Conservation (phyloP, 2,113 vertebrate genomes). For the Podarcis raffonei region DNA sequence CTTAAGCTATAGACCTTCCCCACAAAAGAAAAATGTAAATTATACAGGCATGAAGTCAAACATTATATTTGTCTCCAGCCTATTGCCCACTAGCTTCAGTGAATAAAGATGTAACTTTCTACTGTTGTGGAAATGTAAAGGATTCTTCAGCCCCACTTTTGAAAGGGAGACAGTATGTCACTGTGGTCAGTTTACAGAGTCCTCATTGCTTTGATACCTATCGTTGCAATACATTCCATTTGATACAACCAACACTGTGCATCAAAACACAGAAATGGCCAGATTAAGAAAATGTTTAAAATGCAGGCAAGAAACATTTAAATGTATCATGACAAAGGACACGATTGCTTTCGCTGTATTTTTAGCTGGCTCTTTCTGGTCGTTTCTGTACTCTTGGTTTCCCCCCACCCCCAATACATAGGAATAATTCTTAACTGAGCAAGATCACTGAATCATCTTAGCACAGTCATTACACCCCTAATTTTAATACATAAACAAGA, state of each 20-base stretch:
- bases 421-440: constrained; percentile 8
- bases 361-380: neutral
- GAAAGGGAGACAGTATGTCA: neutral
- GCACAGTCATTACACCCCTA: neutral
- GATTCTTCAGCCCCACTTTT: neutral
- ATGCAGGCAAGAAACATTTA: neutral
- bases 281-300: neutral
- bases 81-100: neutral
- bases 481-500: neutral
- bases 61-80: neutral
- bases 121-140: neutral
- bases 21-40: neutral
- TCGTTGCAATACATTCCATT: neutral
- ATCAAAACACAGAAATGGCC: neutral
- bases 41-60: neutral
- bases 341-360: neutral
- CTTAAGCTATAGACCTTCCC: neutral
- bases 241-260: neutral
- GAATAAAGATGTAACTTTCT: neutral
- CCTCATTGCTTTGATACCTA: neutral
- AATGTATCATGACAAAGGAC: neutral
- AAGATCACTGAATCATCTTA: neutral
- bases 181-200: neutral
- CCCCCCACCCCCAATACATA: neutral
- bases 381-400: neutral